Base-by-base conservation (phyloP, 2,113 vertebrate genomes). In the Syngnathus floridae region DNA sequence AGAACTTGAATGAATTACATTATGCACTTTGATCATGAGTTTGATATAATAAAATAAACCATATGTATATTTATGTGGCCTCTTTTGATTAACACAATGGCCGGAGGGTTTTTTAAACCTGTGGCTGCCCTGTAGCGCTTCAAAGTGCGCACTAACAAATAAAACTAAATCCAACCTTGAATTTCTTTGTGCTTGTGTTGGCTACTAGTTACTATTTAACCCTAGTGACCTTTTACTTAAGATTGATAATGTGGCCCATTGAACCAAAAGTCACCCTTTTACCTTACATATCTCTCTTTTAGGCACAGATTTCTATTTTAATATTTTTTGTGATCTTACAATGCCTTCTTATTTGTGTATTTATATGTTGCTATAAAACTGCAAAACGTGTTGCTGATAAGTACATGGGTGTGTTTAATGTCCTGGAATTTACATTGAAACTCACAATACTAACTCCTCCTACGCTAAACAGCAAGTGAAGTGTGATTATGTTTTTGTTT, bases 381-480 rank as follows among this genome's bases (percentile, higher is more conserved):
- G 21, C 54, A 7, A 16, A 12, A 26, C 13, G 54, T 56, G 26
- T 56, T 31, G 13, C 26, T 35, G 26, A 56, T 31, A 22, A 61
- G 5, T 21, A 6, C 35, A 17, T 57, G 65, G 76, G 81, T 2
- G 70, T 77, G 69, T 52, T 45, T 7, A 12, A 0, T 57, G 54
- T n/a, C 12, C 64, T 78, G 83, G 83, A 82, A 86, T 85, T 62
- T 84, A 46, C 45, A 77, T 41, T 84, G 87, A 88, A 88, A 88
- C 84, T 43, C 58, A 17, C 31, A 8, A 35, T 35, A 56, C 54
- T 76, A 5, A 17, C 77, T 84, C 83, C 82, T 75, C 74, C 79
- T 57, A 46, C 67, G 46, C 22, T 6, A 43, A 67, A 69, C 70
- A 72, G 67, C 65, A 13, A 46, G 26, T 63, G 72, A 82, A 81